Base-by-base conservation (phyloP, 2,797 vertebrate genomes). In the Nannoperca obscura region DNA sequence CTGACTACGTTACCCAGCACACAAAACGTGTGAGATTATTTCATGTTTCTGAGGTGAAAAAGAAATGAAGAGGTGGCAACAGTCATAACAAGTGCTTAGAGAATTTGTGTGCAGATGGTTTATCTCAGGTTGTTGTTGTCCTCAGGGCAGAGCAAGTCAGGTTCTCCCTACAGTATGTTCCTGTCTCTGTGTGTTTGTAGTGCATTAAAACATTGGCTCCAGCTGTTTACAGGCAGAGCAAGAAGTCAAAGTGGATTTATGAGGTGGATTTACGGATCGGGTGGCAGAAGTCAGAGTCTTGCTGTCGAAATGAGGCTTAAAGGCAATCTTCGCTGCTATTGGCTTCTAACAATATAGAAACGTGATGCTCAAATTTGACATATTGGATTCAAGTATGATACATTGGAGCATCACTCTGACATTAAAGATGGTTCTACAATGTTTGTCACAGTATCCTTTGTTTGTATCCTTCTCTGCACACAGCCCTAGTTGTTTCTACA, bases 141-240 rank as follows among this genome's bases (percentile, higher is more conserved):
- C 44, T 15, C 55, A 34, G 20, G 32, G 60, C 2, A 20, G 59
- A 74, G 7, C 55, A 40, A 61, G 60, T 52, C 13, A 24, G 62
- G 76, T 60, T 49, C 74, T 79, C 71, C 59, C n/a, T 40, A 20
- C 53, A 75, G 32, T 36, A 60, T 59, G 76, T 75, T 46, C 27
- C 63, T 61, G 42, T 78, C 50, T 66, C 14, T 42, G 50, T 68
- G 63, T 84, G 85, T 89, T 89, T 85, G 65, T 42, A 76, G 61
- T 30, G 66, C 54, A 54, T 80, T 81, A 77, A 89, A 90, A 85
- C 90, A 85, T 55, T 6, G 38, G 20, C 70, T 78, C 63, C 81
- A 78, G 86, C 83, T 92, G 89, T 82, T 89, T 76, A 80, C 55
- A 64, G 68, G 46, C 76, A 49, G 24, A 53, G 57, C n/a, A 38